Evolutionary conservation across 2,113 vertebrate genomes (phyloP), one percentile per base, ranked within the genome.

Genomic region (Colistium nudipinnis): DNA sequence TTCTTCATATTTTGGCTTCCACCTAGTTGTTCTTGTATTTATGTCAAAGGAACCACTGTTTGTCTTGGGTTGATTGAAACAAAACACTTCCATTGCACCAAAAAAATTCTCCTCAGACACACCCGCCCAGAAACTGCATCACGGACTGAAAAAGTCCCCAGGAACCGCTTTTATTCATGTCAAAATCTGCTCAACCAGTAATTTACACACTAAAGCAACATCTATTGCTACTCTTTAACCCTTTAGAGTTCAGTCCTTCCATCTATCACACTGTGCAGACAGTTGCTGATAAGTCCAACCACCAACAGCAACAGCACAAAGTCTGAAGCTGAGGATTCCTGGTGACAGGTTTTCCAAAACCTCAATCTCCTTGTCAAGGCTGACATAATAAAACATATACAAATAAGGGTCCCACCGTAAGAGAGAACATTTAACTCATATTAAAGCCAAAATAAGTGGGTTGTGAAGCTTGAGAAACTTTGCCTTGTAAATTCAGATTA

Each of bases 331-430:
- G 61, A 67, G 12, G 43, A 67, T 61, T 67, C 64, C 75, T 47
- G 87, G 61, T 84, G 89, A 91, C 85, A 89, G 41, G 44, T 76
- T 89, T 86, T 88, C 78, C 68, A 73, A 49, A 22, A 48, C 44
- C 16, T 72, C 67, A 73, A 61, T 66, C 71, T 56, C 55, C 64
- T 47, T 39, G 59, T 69, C 67, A 45, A 51, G 36, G 31, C 60
- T 68, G 67, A 47, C 61, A 54, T 55, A 74, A 30, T 36, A 27
- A 33, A 36, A 85, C 78, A 70, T 20, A 71, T 31, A 80, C 33
- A 70, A 80, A 74, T 75, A 65, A n/a, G 38, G 7, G 10, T 45
- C 8, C 33, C 7, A 51, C 9, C 7, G n/a, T 35, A 17, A 33
- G 10, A 17, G 11, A 8, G 24, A 59, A 57, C 36, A 35, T 28